These are phyloP conservation scores for Andrena trimmerana DNA, from an alignment of 2,888 invertebrate genomes.

Conservation along the genomic window DNA sequence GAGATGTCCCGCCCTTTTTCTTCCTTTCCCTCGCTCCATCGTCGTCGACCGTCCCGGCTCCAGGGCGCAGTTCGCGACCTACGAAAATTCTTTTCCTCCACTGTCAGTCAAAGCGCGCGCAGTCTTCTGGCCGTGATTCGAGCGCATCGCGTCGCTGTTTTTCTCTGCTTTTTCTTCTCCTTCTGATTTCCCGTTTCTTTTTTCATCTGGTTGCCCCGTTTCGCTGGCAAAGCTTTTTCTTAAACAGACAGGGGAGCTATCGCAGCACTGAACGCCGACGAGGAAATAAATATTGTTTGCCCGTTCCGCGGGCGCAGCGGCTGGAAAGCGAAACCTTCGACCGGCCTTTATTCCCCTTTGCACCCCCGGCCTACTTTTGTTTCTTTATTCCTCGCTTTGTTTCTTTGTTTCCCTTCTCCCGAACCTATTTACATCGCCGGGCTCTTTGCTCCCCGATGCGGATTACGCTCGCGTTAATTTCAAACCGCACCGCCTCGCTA, in stretches of 20 bases:
- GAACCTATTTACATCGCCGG: slow-evolving; percentile 4
- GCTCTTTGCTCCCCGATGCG: background rate
- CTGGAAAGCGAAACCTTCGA: slow-evolving; percentile 30
- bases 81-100: slow-evolving; percentile 33
- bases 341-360: slow-evolving; percentile 19
- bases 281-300: slow-evolving; percentile 54
- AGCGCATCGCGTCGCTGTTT: no score
- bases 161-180: background rate
- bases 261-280: slow-evolving; percentile 1
- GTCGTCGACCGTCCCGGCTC: background rate
- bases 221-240: background rate
- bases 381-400: background rate
- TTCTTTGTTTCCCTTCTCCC: background rate
- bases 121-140: slow-evolving; percentile 34
- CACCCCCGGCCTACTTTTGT: slow-evolving; percentile 4
- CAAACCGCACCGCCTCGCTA: slow-evolving; percentile 23
- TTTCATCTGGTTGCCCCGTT: background rate
- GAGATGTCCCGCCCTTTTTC: slow-evolving; percentile 46
- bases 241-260: slow-evolving; percentile 33
- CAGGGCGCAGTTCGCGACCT: slow-evolving; percentile 45
- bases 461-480: slow-evolving; percentile 58
- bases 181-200: background rate
- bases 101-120: slow-evolving; percentile 34
- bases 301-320: slow-evolving; percentile 23
- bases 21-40: background rate